Base-by-base conservation (phyloP, 2,888 invertebrate genomes). In the Penaeus monodon region DNA sequence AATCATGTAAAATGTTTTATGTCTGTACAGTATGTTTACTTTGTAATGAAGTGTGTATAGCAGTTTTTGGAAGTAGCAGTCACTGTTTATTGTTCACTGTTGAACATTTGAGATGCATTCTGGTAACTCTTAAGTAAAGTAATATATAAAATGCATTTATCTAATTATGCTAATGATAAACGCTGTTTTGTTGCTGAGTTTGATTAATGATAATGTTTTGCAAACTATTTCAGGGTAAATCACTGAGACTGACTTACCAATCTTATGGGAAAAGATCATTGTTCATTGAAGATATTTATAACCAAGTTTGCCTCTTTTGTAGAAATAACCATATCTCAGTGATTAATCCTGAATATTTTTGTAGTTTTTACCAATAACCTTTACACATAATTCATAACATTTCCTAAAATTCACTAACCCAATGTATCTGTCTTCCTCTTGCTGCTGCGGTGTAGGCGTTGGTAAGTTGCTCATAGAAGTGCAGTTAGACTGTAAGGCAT, bases 391-490 rank as follows among this genome's bases (percentile, higher is more conserved):
- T 76, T 27, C 81, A 80, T 78, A 78, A 81, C 29, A 79, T 85
- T 64, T 85, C 73, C 74, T 85, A 82, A 78, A 76, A 76, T 81
- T 81, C 86, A 86, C 86, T 86, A 86, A 86, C 86, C 81, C 82
- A 33, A 70, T 76, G 70, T 82, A 86, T 82, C 66, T 82, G 86
- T 86, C 82, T 65, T 81, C 76, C 82, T 88, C 81, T 80, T 77
- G 83, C 88, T 88, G 84, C 88, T 84, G 84, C 84, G 84, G 84
- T 83, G 84, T 84, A 88, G 88, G 88, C 88, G 84, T 84, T 88
- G 88, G 88, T 88, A 88, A 88, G 88, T 88, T 81, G 84, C 81
- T 84, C 80, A 80, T 81, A 84, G 70, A 77, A 29, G 86, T 84
- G 84, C 81, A 76, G 81, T 74, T 73, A 57, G 76, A 68, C n/a